Conservation (phyloP, 2,113 vertebrate genomes). For the Apodemus speciosus region DNA sequence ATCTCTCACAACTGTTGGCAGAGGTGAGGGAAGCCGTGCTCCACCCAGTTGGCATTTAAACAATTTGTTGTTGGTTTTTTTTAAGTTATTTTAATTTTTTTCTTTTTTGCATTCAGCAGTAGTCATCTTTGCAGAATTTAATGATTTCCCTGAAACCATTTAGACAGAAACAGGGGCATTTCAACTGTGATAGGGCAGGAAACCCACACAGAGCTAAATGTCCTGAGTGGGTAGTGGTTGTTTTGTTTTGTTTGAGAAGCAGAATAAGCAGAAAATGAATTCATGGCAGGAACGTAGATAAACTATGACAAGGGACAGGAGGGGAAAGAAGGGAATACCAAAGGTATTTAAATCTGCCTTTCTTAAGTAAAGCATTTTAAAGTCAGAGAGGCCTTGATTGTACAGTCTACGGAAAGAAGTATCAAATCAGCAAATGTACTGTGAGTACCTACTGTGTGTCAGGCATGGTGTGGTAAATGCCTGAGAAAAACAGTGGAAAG, state of each 20-base stretch:
- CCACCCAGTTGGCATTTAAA: not conserved
- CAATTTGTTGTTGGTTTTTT: too few relatives aligned
- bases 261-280: not conserved
- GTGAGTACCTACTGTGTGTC: not conserved
- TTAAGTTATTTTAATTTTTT: too few relatives aligned
- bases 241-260: not conserved
- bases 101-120: not conserved
- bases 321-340: not conserved
- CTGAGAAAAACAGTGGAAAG: not conserved
- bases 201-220: not conserved
- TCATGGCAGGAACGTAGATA: not conserved
- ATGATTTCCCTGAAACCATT: not conserved
- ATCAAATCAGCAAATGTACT: not conserved
- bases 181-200: not conserved
- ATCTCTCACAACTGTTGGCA: not conserved
- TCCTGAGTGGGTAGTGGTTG: not conserved
- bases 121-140: slow-evolving; percentile 50
- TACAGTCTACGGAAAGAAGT: not conserved
- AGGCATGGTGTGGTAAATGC: not conserved
- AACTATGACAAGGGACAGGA: not conserved
- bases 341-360: not conserved
- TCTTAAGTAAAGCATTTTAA: not conserved
- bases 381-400: not conserved
- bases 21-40: not conserved
- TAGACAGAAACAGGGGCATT: not conserved